These are phyloP conservation scores for Diplazon laetatorius DNA, from an alignment of 2,888 invertebrate genomes.

Conservation along the genomic window DNA sequence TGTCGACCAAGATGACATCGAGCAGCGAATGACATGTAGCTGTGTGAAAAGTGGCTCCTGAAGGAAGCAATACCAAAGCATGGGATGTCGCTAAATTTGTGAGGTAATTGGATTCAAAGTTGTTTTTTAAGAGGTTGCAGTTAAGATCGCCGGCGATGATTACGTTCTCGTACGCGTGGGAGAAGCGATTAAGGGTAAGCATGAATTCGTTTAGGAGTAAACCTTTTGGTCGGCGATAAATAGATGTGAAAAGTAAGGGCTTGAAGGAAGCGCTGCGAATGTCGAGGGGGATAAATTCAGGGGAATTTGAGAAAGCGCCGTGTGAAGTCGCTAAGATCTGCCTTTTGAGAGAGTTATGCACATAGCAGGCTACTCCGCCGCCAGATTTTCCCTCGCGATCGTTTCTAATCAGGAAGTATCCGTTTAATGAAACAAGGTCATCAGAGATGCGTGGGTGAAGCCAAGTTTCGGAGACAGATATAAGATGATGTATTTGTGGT, in stretches of 20 bases:
- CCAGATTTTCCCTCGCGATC: not conserved
- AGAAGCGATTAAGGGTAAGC: not conserved
- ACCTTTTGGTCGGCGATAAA: not conserved
- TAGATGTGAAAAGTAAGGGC: not conserved
- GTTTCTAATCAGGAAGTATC: not conserved
- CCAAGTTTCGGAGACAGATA: not conserved
- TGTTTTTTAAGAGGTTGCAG: slow-evolving; percentile 2
- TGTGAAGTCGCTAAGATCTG: not conserved
- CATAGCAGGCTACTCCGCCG: not conserved
- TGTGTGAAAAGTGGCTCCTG: slow-evolving; percentile 20
- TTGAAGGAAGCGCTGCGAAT: not conserved
- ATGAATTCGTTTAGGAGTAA: not conserved
- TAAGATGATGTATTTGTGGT: not conserved
- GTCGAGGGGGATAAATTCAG: not conserved
- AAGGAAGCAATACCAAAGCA: not conserved
- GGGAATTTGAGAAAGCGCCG: not conserved
- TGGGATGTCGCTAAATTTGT: not conserved
- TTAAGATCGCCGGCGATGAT: slow-evolving; percentile 30
- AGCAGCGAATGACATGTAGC: not conserved
- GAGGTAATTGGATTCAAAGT: not conserved
- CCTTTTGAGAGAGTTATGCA: not conserved
- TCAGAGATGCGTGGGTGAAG: not conserved
- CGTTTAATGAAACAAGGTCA: not conserved
- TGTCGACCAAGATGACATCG: slow-evolving; percentile 21
- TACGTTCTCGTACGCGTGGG: slow-evolving; percentile 22